Evolutionary conservation across 2,888 invertebrate genomes (phyloP).

Genomic region (Smittia aterrima): DNA sequence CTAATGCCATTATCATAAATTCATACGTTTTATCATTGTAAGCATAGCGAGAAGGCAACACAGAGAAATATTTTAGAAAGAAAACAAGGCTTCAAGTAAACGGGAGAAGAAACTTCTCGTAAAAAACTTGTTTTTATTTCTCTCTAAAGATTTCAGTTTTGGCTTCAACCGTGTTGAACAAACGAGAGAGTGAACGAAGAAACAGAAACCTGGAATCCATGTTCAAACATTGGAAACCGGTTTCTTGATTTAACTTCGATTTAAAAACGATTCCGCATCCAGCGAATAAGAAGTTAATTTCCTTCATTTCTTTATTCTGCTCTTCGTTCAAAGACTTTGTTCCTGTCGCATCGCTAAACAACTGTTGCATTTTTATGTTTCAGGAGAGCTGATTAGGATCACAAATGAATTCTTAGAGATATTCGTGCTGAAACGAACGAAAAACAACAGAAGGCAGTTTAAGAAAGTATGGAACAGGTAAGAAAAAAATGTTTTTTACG

Average conservation of each 20-base stretch:
- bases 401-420: neutral
- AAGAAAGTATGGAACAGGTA: neutral
- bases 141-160: no score
- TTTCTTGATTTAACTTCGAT: conserved; percentile 8
- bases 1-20: conserved; percentile 24
- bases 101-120: neutral
- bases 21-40: neutral
- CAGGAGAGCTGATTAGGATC: neutral
- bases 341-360: conserved; percentile 24
- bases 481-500: neutral
- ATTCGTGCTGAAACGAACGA: neutral
- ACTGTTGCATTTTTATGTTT: conserved; percentile 40
- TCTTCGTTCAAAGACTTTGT: conserved; percentile 16
- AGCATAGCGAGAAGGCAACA: neutral
- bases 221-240: conserved; percentile 29
- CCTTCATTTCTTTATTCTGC: conserved; percentile 10
- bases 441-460: neutral
- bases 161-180: neutral
- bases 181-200: neutral
- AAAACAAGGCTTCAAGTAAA: neutral
- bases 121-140: neutral
- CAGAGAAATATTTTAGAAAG: neutral
- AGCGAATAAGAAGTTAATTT: conserved; percentile 34
- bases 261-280: neutral
- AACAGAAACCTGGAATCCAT: conserved; percentile 14